A percentile compares a stretch with the other conserved stretches of the same genome.
phyloP scores from a whole-genome alignment of 2,797 vertebrate genomes.

The Cyprinodon diabolis region DNA sequence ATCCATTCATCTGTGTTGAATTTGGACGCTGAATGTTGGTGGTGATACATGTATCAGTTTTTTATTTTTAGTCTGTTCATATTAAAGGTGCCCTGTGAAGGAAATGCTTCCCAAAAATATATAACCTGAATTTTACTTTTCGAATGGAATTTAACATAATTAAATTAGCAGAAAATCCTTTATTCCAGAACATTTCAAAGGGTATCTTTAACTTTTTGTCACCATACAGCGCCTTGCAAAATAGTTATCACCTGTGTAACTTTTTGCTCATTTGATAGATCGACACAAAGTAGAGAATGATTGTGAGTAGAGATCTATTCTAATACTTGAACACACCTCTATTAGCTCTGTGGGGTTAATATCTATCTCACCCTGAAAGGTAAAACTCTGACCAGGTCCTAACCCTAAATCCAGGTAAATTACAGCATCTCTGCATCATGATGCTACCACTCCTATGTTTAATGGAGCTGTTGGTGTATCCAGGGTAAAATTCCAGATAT shows the following conservation, averaged over 20 bases:
- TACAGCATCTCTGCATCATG: background rate
- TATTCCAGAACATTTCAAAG: conserved; percentile 20
- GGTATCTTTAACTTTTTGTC: conserved; percentile 45
- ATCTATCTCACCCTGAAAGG: background rate
- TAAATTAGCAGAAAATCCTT: background rate
- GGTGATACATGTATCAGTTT: conserved; percentile 8
- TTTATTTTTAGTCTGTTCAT: background rate
- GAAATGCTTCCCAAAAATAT: background rate
- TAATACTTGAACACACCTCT: background rate
- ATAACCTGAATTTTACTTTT: background rate
- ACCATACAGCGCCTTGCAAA: background rate
- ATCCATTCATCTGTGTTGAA: conserved; percentile 41
- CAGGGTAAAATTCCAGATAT: background rate
- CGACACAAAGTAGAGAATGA: background rate
- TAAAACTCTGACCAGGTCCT: background rate
- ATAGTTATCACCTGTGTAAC: background rate
- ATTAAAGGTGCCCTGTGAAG: conserved; percentile 48
- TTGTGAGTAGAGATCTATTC: no score
- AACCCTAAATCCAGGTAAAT: background rate
- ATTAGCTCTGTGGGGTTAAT: background rate
- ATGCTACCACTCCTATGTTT: background rate
- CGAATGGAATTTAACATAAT: background rate
- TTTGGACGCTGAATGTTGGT: conserved; percentile 29
- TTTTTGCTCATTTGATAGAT: background rate
- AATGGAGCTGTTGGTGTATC: background rate